These are phyloP conservation scores for Drosophila quadrilineata DNA, from an alignment of 1,140 invertebrate species.

Conservation along the genomic window DNA sequence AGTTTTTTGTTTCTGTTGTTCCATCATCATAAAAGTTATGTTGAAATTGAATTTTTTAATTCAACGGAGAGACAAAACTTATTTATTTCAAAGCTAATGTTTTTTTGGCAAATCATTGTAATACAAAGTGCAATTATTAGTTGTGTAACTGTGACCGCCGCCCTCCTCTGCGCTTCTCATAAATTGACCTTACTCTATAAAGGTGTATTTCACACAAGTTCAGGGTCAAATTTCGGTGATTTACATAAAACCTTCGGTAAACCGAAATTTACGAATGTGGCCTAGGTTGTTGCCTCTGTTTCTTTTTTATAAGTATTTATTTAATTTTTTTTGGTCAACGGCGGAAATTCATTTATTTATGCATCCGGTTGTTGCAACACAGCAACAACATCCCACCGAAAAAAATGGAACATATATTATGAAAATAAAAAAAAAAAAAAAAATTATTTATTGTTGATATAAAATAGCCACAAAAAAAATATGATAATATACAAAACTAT, in stretches of 20 bases:
- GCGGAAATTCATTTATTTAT: conserved; percentile 75
- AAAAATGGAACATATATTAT: conserved; percentile 5
- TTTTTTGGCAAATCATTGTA: too few relatives aligned
- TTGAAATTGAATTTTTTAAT: too few relatives aligned
- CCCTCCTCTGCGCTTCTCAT: conserved; percentile 1
- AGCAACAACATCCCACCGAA: conserved; percentile 27
- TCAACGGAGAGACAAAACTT: too few relatives aligned
- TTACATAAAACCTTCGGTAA: conserved; percentile 48
- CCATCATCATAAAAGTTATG: too few relatives aligned
- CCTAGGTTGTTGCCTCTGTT: conserved; percentile 26
- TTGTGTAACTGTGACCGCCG: background rate
- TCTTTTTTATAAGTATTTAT: background rate
- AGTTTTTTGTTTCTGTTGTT: too few relatives aligned
- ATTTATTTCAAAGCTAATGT: too few relatives aligned
- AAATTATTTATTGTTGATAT: too few relatives aligned
- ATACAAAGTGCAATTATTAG: too few relatives aligned
- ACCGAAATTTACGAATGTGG: conserved; percentile 19
- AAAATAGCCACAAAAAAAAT: conserved; percentile 28
- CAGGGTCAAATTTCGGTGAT: conserved; percentile 34
- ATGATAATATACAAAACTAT: conserved; percentile 44
- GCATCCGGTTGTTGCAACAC: conserved; percentile 57
- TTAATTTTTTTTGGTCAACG: conserved; percentile 37
- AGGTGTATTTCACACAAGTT: conserved; percentile 21
- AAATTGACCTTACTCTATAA: conserved; percentile 14
- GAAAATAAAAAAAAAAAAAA: conserved; percentile 38